Conservation (phyloP, 2,888 invertebrate genomes). For the Lymantria monacha region DNA sequence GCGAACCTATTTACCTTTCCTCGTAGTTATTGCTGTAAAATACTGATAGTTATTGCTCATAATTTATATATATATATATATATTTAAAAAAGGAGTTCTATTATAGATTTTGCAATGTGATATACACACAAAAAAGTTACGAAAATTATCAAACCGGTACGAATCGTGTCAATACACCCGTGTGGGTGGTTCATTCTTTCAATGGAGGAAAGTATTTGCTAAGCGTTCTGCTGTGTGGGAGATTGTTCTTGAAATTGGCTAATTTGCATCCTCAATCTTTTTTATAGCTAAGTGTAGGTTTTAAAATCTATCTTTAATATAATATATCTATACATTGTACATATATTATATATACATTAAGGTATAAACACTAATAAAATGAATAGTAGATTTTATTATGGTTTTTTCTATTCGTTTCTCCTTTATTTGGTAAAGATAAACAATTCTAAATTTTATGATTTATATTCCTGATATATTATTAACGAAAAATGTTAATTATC, state of each 20-base stretch:
- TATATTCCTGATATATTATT: too few species aligned
- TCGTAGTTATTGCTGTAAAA: too few species aligned
- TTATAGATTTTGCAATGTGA: constrained; percentile 35
- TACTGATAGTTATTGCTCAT: too few species aligned
- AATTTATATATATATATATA: too few species aligned
- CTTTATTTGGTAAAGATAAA: too few species aligned
- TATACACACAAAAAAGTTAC: constrained; percentile 56
- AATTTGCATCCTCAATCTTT: constrained; percentile 43
- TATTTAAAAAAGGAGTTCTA: too few species aligned
- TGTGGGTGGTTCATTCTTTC: constrained; percentile 67
- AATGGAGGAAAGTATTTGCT: constrained; percentile 68
- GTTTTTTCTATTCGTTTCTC: too few species aligned
- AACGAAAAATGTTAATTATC: too few species aligned
- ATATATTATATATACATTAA: background rate
- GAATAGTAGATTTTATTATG: too few species aligned
- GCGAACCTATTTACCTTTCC: too few species aligned
- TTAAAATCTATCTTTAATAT: constrained; percentile 2
- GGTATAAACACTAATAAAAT: too few species aligned
- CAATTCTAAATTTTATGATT: too few species aligned
- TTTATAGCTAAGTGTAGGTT: constrained; percentile 15
- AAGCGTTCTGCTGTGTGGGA: constrained; percentile 43
- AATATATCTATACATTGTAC: background rate
- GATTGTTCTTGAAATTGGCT: constrained; percentile 41
- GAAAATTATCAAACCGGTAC: constrained; percentile 69
- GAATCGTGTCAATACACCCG: constrained; percentile 64